Evolutionary conservation across 2,113 vertebrate species (phyloP).

Genomic region (Rhea pennata): DNA sequence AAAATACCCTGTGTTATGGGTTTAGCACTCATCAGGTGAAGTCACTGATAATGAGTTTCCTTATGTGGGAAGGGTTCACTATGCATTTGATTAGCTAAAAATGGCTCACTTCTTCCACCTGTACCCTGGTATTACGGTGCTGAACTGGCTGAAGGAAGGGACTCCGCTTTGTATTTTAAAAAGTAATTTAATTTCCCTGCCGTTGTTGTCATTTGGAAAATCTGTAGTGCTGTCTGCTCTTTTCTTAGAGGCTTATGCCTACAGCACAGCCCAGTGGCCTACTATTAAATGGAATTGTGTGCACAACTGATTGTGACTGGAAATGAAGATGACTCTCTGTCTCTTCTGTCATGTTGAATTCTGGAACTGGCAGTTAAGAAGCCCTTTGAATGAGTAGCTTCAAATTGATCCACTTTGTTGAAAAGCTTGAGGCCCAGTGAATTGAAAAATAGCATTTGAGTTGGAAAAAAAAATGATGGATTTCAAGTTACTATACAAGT

Average conservation of each 20-base stretch:
- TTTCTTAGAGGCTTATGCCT: neutral
- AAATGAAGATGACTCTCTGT: slow-evolving; percentile 59
- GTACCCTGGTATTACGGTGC: neutral
- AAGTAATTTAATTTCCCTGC: neutral
- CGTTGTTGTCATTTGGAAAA: neutral
- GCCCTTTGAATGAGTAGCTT: slow-evolving; percentile 71
- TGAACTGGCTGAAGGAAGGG: neutral
- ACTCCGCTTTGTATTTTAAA: neutral
- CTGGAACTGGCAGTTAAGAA: slow-evolving; percentile 49
- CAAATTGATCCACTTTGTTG: slow-evolving; percentile 70
- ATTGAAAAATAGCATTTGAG: slow-evolving; percentile 68
- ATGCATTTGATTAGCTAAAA: neutral
- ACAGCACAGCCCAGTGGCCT: neutral
- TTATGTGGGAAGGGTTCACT: rapidly evolving
- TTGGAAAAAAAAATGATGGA: slow-evolving; percentile 43
- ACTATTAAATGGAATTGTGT: neutral
- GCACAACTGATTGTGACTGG: slow-evolving; percentile 25
- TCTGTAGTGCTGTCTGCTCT: neutral
- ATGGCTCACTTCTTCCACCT: neutral
- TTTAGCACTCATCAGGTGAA: neutral
- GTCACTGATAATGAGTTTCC: neutral
- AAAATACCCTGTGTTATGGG: neutral
- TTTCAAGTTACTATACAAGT: slow-evolving; percentile 3
- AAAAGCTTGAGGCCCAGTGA: slow-evolving; percentile 52
- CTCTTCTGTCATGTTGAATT: slow-evolving; percentile 56